Base-by-base conservation (phyloP, 2,888 invertebrate species). In the Epirrhoe alternata region DNA sequence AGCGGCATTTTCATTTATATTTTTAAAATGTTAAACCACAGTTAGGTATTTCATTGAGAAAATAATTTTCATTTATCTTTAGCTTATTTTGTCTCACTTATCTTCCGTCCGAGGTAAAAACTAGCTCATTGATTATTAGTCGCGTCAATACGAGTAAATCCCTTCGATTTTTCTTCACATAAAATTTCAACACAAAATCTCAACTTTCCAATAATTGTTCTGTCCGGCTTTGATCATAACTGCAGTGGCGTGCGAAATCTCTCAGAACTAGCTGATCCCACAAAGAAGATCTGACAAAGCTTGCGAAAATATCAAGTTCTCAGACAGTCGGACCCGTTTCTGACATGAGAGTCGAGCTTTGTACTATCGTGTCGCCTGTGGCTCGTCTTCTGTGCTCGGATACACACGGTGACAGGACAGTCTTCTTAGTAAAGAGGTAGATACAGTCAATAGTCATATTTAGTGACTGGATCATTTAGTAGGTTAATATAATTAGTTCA, bases 251-350 rank as follows among this genome's bases (percentile, higher is more conserved):
- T 51, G 63, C 45, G 54, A 55, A 59, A 62, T 60, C 67, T 31
- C 52, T 49, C n/a, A 56, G 63, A 61, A 56, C 60, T 55, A 54
- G 33, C 49, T 59, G 58, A 67, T 60, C 56, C 30, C 45, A 61
- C 67, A 61, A 67, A 64, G 66, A 67, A 63, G 55, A 42, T 45
- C 56, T 12, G 60, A 63, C 63, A 60, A 66, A 66, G 66, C 62
- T 14, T 42, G 49, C 38, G 52, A 60, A 64, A 62, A 66, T 67
- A 67, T 67, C 60, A 60, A 33, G 66, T 55, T 58, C 38, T 67
- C 24, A n/a, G 66, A 33, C 52, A 55, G 31, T 50, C 60, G 24
- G 64, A 49, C 55, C 58, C 54, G 60, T 17, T 49, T 54, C 56
- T 67, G 67, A 60, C 63, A 61, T 50, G 63, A 31, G 63, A 54